phyloP scores from a whole-genome alignment of 2,113 vertebrate species.

The Ranitomeya variabilis region DNA sequence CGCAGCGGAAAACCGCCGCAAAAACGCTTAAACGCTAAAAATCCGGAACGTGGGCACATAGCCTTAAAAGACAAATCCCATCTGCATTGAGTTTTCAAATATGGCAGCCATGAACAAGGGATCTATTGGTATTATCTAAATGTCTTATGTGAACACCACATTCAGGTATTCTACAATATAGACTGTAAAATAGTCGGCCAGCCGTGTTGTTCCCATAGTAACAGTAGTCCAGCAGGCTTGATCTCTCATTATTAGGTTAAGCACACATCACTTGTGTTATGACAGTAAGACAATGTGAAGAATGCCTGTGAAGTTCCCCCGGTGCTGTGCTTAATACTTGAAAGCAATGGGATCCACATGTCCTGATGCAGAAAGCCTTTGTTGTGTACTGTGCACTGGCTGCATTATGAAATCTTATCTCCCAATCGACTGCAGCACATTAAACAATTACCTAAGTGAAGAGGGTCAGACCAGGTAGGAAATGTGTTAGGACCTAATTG shows the following conservation, averaged over 20 bases:
- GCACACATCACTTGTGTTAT: conserved; percentile 12
- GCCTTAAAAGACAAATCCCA: no score
- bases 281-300: conserved; percentile 10
- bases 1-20: no score
- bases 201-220: neutral
- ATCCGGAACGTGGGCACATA: no score
- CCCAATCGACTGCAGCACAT: neutral
- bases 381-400: neutral
- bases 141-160: no score
- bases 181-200: neutral
- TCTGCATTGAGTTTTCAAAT: no score
- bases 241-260: neutral
- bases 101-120: no score
- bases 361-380: neutral
- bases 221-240: neutral
- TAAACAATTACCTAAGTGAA: neutral
- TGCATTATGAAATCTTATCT: conserved; percentile 12
- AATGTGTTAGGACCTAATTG: neutral
- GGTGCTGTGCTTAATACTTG: neutral
- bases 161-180: neutral
- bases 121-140: no score
- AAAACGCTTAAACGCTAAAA: no score
- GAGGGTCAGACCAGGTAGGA: neutral
- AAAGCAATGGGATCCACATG: conserved; percentile 45
- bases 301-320: conserved; percentile 33